Conservation (phyloP, 2,113 vertebrate species). For the Malurus melanocephalus region DNA sequence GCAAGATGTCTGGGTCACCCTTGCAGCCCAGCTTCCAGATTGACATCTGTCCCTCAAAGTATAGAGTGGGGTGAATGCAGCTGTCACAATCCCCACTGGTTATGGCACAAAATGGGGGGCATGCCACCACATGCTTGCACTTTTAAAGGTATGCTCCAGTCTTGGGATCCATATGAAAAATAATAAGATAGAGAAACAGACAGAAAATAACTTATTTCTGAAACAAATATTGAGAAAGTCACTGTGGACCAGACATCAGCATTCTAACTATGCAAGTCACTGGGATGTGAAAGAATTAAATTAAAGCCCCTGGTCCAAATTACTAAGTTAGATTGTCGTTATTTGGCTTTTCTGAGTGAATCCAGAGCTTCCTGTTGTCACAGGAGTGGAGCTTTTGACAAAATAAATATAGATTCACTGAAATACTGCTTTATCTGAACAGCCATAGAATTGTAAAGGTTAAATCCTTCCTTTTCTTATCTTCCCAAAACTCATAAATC, state of each 20-base stretch:
- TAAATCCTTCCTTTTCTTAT: background rate
- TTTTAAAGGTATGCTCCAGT: background rate
- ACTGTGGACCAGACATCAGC: background rate
- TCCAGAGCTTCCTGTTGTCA: background rate
- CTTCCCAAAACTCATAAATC: background rate
- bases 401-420: background rate
- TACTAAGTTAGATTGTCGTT: background rate
- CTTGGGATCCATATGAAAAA: background rate
- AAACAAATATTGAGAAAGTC: background rate
- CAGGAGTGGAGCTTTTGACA: background rate
- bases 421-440: background rate
- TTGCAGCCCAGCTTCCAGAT: background rate
- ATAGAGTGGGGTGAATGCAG: background rate
- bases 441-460: background rate
- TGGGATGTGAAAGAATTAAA: background rate
- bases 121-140: background rate
- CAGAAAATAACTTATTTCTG: background rate
- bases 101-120: background rate
- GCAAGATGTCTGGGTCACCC: too few species aligned
- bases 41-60: background rate
- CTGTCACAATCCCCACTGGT: too few species aligned
- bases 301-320: background rate
- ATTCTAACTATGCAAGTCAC: background rate
- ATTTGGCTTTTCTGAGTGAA: background rate
- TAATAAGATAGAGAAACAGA: background rate